Evolutionary conservation across 2,888 invertebrate species (phyloP).

Genomic region (Mimachlamys varia): DNA sequence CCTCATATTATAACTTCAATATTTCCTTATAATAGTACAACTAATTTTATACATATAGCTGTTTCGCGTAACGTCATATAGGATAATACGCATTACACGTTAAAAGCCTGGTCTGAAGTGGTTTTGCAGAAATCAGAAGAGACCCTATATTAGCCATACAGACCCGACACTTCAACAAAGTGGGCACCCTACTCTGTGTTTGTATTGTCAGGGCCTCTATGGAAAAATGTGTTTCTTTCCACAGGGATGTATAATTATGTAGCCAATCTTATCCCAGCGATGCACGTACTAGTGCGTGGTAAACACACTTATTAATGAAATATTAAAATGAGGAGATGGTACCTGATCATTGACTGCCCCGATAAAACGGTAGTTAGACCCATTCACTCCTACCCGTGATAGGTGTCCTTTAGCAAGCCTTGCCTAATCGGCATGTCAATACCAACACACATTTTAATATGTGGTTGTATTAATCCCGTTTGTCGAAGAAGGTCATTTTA

Average conservation of each 20-base stretch:
- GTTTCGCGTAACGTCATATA: background rate
- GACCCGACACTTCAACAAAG: conserved; percentile 31
- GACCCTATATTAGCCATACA: conserved; percentile 16
- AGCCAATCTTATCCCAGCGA: conserved; percentile 15
- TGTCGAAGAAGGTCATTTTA: conserved; percentile 44
- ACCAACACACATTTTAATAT: conserved; percentile 18
- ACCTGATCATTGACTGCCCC: background rate
- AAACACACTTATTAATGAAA: conserved; percentile 36
- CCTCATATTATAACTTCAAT: background rate
- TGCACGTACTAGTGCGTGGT: conserved; percentile 26
- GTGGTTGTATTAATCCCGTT: conserved; percentile 45
- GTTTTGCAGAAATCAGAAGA: background rate
- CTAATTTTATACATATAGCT: background rate
- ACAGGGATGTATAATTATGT: background rate
- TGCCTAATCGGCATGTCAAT: conserved; percentile 33
- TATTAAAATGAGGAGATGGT: conserved; percentile 25
- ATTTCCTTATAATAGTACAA: background rate
- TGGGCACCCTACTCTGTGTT: background rate
- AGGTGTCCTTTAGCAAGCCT: conserved; percentile 17
- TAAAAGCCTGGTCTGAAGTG: conserved; percentile 2
- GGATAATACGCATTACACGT: background rate
- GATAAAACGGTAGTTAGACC: conserved; percentile 26
- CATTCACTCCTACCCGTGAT: conserved; percentile 10
- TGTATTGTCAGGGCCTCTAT: background rate
- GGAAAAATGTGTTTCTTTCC: conserved; percentile 14